Evolutionary conservation across 1,140 invertebrate species (phyloP), one percentile per base, ranked within the genome.

Genomic region (Tachypleus tridentatus): DNA sequence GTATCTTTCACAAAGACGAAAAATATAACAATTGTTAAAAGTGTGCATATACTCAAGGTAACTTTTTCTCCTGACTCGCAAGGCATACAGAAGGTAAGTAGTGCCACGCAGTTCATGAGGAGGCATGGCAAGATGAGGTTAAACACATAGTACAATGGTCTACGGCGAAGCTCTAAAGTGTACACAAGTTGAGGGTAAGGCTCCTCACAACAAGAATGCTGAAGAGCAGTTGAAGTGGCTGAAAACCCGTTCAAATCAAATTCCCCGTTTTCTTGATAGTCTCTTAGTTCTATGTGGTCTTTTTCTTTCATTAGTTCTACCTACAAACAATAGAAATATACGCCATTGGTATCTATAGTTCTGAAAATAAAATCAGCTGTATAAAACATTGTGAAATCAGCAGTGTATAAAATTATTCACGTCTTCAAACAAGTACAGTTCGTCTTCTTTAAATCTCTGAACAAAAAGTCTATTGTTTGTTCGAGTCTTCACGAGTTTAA

Each of bases 11-110:
- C 80, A 50, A 79, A 76, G 62, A 83, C 71, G 78, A 83, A 80
- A 71, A 84, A 82, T 51, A 83, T 81, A 58, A 79, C 80, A 67
- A 83, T 80, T 3, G 82, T 79, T 5, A 83, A 72, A 4, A 83
- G 73, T 11, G 83, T 79, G 8, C 81, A 82, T 61, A 83, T 74
- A 56, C 82, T 80, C 4, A 83, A 76, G 4, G 80, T 77, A 49
- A 83, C 79, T 70, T 83, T 83, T 71, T 83, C 81, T 3, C 82
- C 82, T 9, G 77, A 78, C 67, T 83, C 81, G 0, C 82, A 80
- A 29, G 81, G 82, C 48, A 83, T 72, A 73, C 79, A 82, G 73
- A 83, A 83, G 48, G 81, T 81, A 3, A 83, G 72, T 50, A 83
- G 73, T 4, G 81, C 80, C n/a, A 83, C 72, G 5, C 75, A 74